These are phyloP conservation scores for Planiliza haematocheilus DNA, from an alignment of 2,113 vertebrate species.

Conservation along the genomic window DNA sequence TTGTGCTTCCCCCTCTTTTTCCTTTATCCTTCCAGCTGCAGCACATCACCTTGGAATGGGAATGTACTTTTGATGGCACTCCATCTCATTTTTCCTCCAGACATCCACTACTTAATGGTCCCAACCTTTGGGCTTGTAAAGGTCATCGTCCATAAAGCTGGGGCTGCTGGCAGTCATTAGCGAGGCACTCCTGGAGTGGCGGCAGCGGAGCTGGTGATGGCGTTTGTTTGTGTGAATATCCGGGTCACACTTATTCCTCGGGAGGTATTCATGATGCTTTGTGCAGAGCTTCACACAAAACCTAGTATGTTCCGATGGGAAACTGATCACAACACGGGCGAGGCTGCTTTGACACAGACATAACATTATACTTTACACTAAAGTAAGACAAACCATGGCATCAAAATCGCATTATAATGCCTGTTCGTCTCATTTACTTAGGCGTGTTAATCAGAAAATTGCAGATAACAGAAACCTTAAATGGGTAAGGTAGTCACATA, in stretches of 20 bases:
- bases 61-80: background rate
- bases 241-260: background rate
- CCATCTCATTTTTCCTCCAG: background rate
- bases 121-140: slow-evolving; percentile 68
- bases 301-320: slow-evolving; percentile 1
- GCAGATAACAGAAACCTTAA: background rate
- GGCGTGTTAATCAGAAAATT: background rate
- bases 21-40: background rate
- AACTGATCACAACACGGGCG: slow-evolving; percentile 5
- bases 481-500: background rate
- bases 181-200: slow-evolving; percentile 12
- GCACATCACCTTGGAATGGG: background rate
- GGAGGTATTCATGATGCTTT: slow-evolving; percentile 5
- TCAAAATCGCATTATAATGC: background rate
- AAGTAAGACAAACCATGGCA: background rate
- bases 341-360: slow-evolving; percentile 5
- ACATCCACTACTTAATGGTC: slow-evolving; percentile 48
- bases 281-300: background rate
- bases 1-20: background rate
- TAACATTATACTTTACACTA: background rate
- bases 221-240: background rate
- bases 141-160: slow-evolving; percentile 56
- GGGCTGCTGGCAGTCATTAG: slow-evolving; percentile 54
- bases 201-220: background rate
- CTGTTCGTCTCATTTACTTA: background rate